These are phyloP conservation scores for Anoplius nigerrimus DNA, from an alignment of 2,888 invertebrate species.

Conservation along the genomic window DNA sequence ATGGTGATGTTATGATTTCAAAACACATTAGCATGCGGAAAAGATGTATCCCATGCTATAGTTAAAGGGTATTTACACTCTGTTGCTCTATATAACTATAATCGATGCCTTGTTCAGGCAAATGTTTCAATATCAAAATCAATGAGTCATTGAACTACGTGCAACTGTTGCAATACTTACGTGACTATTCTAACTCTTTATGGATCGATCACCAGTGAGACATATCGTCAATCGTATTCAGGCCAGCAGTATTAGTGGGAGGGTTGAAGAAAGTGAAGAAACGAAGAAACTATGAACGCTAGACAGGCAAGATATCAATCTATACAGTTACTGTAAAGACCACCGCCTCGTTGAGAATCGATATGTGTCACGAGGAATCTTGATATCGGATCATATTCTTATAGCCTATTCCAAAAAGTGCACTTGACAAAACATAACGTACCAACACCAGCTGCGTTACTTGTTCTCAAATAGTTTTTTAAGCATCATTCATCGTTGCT, in stretches of 20 bases:
- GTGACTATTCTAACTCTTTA: conserved; percentile 30
- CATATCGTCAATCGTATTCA: conserved; percentile 29
- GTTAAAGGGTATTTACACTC: no score
- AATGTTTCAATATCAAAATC: no score
- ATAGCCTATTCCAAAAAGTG: no score
- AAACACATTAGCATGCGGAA: no score
- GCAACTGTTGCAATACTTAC: conserved; percentile 50
- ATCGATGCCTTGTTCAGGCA: no score
- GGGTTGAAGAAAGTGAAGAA: not conserved
- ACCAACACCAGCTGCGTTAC: no score
- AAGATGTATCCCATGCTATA: no score
- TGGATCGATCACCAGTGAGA: conserved; percentile 35
- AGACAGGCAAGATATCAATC: not conserved
- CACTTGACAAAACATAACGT: no score
- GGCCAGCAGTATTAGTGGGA: not conserved
- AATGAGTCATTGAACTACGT: conserved; percentile 48
- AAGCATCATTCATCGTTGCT: no score
- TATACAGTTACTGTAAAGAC: conserved; percentile 20
- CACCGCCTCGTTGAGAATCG: conserved; percentile 53
- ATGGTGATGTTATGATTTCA: no score
- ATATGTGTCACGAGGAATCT: conserved; percentile 55
- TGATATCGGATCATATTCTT: conserved; percentile 24
- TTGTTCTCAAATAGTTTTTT: no score
- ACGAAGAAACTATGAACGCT: not conserved
- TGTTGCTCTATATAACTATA: no score